These are phyloP conservation scores for Acrobasis consociella DNA, from an alignment of 2,888 invertebrate genomes.

Conservation along the genomic window DNA sequence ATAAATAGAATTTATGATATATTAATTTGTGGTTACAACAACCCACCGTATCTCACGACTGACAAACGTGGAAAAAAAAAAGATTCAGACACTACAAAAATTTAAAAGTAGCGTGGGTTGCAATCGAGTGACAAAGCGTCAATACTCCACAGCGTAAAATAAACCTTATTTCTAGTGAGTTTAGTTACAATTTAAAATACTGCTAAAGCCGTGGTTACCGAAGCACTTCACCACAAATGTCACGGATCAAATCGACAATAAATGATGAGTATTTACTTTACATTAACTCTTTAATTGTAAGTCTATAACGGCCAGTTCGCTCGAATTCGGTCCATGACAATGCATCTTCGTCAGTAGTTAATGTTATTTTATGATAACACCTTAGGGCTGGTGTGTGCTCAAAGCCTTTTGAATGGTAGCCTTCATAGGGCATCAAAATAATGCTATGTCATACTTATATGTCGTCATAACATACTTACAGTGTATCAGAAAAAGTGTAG, in stretches of 20 bases:
- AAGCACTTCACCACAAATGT: slow-evolving; percentile 56
- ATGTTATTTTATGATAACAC: slow-evolving; percentile 56
- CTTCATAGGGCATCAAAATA: slow-evolving; percentile 25
- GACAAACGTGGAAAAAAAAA: slow-evolving; percentile 6
- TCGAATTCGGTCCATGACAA: slow-evolving; percentile 67
- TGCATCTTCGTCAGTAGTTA: slow-evolving; percentile 60
- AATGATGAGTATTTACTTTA: slow-evolving; percentile 76
- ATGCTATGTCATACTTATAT: background rate
- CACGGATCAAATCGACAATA: slow-evolving; percentile 74
- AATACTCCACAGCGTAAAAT: slow-evolving; percentile 35
- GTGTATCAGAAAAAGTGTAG: background rate
- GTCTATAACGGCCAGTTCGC: slow-evolving; percentile 55
- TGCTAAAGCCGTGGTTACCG: slow-evolving; percentile 15
- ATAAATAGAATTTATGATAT: no score
- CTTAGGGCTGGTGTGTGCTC: slow-evolving; percentile 34
- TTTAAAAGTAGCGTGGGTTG: slow-evolving; percentile 58
- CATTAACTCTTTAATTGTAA: slow-evolving; percentile 75
- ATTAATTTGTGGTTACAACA: no score
- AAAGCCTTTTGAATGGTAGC: slow-evolving; percentile 24
- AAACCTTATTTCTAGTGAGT: slow-evolving; percentile 28
- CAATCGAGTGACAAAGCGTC: slow-evolving; percentile 55
- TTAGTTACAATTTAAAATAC: slow-evolving; percentile 25
- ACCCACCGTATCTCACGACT: slow-evolving; percentile 3
- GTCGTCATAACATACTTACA: background rate
- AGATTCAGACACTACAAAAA: slow-evolving; percentile 51